These are phyloP conservation scores for Zaprionus davidi DNA, from an alignment of 1,140 invertebrate species.

Conservation along the genomic window DNA sequence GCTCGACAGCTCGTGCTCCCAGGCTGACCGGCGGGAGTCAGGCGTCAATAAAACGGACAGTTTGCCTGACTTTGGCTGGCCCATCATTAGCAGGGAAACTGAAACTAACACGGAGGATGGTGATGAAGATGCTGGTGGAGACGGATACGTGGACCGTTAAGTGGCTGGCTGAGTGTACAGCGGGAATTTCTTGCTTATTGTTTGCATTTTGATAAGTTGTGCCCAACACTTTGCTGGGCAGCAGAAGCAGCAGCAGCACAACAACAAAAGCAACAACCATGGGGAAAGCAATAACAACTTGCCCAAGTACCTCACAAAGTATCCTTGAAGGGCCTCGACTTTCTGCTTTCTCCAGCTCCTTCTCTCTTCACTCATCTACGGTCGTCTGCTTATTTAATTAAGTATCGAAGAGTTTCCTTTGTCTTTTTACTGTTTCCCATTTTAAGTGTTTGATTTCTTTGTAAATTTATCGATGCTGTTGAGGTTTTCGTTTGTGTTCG, in stretches of 20 bases:
- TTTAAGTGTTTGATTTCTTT: slow-evolving; percentile 20
- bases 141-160: slow-evolving; percentile 21
- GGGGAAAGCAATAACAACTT: slow-evolving; percentile 9
- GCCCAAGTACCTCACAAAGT: slow-evolving; percentile 16
- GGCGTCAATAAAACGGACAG: slow-evolving; percentile 45
- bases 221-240: slow-evolving; percentile 31
- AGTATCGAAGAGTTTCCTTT: slow-evolving; percentile 31
- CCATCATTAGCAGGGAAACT: slow-evolving; percentile 31
- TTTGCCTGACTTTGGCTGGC: slow-evolving; percentile 17
- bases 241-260: not conserved
- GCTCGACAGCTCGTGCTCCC: not conserved
- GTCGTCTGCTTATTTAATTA: slow-evolving; percentile 43
- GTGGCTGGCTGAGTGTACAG: slow-evolving; percentile 26
- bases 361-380: not conserved
- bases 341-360: not conserved
- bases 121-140: not conserved
- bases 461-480: slow-evolving; percentile 11
- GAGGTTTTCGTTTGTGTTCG: slow-evolving; percentile 35
- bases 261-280: not conserved
- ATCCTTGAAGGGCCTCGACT: slow-evolving; percentile 6
- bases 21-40: slow-evolving; percentile 33
- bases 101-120: slow-evolving; percentile 1
- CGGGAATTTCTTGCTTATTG: slow-evolving; percentile 34
- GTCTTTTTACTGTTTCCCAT: slow-evolving; percentile 17
- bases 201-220: slow-evolving; percentile 52